Evolutionary conservation across 2,888 invertebrate genomes (phyloP), one percentile per base, ranked within the genome.

Genomic region (Ectemnius continuus): DNA sequence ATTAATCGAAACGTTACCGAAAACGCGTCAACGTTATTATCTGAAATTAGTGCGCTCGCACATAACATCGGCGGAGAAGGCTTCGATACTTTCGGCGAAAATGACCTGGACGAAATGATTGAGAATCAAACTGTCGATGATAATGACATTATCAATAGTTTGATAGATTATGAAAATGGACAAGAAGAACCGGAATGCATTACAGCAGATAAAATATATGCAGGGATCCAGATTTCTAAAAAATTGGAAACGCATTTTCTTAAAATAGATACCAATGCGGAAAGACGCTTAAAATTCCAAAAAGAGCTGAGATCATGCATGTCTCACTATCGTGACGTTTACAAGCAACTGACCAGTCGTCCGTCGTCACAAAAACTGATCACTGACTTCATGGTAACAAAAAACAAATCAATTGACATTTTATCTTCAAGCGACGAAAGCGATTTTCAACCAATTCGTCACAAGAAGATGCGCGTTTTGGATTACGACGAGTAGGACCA

Each of bases 61-160:
- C 84, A 84, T 67, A 18, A 76, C 66, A 79, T 87, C 75, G 74
- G 80, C 56, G 83, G 83, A 68, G 82, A 86, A 66, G 84, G 82
- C 48, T 85, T 87, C 81, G 78, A 85, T 73, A 75, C 80, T 71
- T 76, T 85, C 62, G 56, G 72, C 28, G 69, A 77, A 60, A 77
- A 74, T 67, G 86, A 84, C 65, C 75, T 82, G 61, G 81, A 26
- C 56, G 73, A 80, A 63, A 58, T 74, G 70, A 45, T 73, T 73
- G 28, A 63, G 69, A 78, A 80, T 45, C 11, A 79, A 65, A 20
- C 75, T 28, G 45, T 84, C 45, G 76, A 74, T 72, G 82, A 85
- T 71, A 79, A 80, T 68, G 83, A 85, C 73, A 79, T 83, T 75
- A 75, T 81, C 72, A 64, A 76, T 70, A 69, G 5, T 61, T 69